Evolutionary conservation across 2,113 vertebrate genomes (phyloP).

Genomic region (Laterallus jamaicensis): DNA sequence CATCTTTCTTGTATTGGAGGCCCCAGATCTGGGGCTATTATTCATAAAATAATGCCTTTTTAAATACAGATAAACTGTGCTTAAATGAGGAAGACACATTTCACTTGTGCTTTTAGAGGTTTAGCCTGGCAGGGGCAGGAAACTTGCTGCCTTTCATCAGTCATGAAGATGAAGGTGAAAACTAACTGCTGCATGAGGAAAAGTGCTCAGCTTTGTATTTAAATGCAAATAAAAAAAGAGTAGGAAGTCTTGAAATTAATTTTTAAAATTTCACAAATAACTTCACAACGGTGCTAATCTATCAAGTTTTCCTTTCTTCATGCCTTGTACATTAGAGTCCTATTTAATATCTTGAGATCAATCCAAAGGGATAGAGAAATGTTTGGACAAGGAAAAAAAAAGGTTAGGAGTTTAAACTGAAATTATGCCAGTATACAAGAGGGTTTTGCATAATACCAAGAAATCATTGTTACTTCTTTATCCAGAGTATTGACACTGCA

Average conservation of each 20-base stretch:
- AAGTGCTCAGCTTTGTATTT: not conserved
- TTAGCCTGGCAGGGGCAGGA: not conserved
- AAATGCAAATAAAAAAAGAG: not conserved
- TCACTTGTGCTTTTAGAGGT: not conserved
- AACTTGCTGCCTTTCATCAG: not conserved
- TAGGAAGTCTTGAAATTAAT: not conserved
- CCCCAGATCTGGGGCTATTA: too few relatives aligned
- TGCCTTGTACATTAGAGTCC: not conserved
- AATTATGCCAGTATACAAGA: not conserved
- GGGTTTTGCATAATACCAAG: not conserved
- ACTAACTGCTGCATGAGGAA: not conserved
- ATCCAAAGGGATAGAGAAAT: not conserved
- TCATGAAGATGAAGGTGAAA: not conserved
- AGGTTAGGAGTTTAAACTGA: not conserved
- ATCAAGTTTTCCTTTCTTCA: not conserved
- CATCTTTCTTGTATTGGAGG: too few relatives aligned
- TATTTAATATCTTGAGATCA: not conserved
- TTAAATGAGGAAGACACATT: not conserved
- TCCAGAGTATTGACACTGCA: not conserved
- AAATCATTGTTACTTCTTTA: not conserved
- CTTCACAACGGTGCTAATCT: not conserved
- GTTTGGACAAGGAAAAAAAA: not conserved
- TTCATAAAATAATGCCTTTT: not conserved
- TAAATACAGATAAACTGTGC: not conserved
- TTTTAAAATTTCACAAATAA: not conserved